Base-by-base conservation (phyloP, 2,888 invertebrate species). In the Anthrax anthrax region DNA sequence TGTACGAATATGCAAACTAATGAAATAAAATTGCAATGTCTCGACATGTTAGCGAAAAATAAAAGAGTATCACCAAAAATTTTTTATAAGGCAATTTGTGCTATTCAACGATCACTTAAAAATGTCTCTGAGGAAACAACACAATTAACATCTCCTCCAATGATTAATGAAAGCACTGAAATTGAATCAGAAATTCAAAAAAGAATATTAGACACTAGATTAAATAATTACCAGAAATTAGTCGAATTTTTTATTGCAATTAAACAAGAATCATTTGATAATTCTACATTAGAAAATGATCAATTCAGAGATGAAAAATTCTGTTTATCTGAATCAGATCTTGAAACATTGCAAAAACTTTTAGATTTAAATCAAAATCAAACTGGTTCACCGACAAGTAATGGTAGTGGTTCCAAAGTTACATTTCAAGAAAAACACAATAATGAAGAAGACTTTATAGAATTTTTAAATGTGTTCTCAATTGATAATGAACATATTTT, bases 1-100 rank as follows among this genome's bases (percentile, higher is more conserved):
- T 78, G 77, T 44, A 60, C 69, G 12, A 80, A 81, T 58, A 65
- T 88, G 44, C 78, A 79, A 64, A 87, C 86, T 0, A 65, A 75
- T 39, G 84, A 85, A 58, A 72, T 85, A 38, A 77, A 78, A 49
- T 72, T 77, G 50, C 83, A 85, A 60, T 79, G 77, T 44, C 59
- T 86, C 42, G 84, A 86, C 61, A 74, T 83, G 70, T 63, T 88
- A 50, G 69, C 78, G 43, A 73, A 71, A 48, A 80, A 76, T 58
- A 80, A 78, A 60, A 75, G 78, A 51, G 68, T 80, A 36, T 70
- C 76, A 13, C 76, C 80, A 0, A 73, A 77, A 53, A 69, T 79
- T 39, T 67, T 84, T 19, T 68, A 77, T 49, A 60, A 65, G 62
- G 74, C 62, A 54, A 71, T 64, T 53, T 62, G 58, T 63, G 72